Evolutionary conservation across 2,888 invertebrate genomes (phyloP).

Genomic region (Allolobophora icterica): DNA sequence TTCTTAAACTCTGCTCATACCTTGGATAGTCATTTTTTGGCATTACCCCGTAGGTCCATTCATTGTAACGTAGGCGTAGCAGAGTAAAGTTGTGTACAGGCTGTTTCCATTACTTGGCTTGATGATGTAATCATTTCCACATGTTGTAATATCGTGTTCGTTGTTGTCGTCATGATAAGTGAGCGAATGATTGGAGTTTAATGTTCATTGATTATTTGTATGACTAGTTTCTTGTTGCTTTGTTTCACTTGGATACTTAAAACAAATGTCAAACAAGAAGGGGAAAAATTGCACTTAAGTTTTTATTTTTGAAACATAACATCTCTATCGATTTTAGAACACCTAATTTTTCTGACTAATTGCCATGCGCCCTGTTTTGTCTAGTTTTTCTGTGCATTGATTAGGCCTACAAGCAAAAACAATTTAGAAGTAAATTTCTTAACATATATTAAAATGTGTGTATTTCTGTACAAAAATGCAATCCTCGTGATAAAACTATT

Average conservation of each 20-base stretch:
- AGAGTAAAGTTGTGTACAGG: slow-evolving; percentile 10
- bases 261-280: background rate
- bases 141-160: background rate
- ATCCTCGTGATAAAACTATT: background rate
- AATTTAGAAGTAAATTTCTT: background rate
- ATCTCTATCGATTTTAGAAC: background rate
- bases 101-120: slow-evolving; percentile 17
- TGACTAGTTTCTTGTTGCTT: background rate
- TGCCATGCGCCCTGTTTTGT: background rate
- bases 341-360: background rate
- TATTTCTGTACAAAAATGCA: background rate
- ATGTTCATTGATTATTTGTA: slow-evolving; percentile 10
- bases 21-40: background rate
- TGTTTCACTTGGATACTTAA: background rate
- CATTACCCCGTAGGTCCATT: background rate
- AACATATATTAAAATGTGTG: background rate
- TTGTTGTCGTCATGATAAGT: slow-evolving; percentile 4
- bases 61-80: background rate
- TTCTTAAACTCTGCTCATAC: background rate
- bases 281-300: background rate
- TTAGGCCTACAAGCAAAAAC: background rate
- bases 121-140: slow-evolving; percentile 17
- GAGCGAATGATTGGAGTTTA: background rate
- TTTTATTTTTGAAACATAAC: background rate
- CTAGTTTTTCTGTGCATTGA: background rate